These are phyloP conservation scores for Athene noctua DNA, from an alignment of 2,113 vertebrate species.

Conservation along the genomic window DNA sequence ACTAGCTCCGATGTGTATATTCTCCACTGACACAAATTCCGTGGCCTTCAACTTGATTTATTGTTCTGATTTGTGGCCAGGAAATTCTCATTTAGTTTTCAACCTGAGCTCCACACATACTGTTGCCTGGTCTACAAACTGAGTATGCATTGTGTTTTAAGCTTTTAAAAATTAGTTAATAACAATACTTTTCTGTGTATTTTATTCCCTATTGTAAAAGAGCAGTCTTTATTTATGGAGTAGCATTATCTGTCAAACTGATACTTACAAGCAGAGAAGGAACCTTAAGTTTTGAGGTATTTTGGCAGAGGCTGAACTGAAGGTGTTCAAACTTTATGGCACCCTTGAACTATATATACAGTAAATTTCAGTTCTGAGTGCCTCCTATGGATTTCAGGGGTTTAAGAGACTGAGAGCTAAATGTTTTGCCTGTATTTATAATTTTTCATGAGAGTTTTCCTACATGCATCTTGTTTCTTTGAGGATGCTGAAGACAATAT, in stretches of 20 bases:
- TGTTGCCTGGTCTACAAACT: not conserved
- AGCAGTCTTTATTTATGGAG: not conserved
- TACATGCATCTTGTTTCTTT: not conserved
- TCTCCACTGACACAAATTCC: not conserved
- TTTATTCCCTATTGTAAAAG: not conserved
- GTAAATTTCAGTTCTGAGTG: not conserved
- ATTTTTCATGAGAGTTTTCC: not conserved
- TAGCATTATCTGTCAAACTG: not conserved
- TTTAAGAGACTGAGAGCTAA: not conserved
- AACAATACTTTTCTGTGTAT: not conserved
- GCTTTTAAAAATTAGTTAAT: not conserved
- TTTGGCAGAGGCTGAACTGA: not conserved
- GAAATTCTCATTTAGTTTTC: not conserved
- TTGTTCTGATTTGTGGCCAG: not conserved
- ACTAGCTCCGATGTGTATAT: not conserved
- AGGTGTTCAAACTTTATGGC: not conserved
- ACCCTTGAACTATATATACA: not conserved
- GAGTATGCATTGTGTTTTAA: not conserved
- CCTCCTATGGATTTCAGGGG: not conserved
- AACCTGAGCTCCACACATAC: not conserved
- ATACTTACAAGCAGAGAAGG: not conserved
- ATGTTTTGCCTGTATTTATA: not conserved
- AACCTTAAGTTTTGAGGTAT: not conserved
- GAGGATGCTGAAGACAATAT: not conserved
- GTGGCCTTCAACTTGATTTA: not conserved